phyloP scores from a whole-genome alignment of 2,888 invertebrate genomes.

The Synergus laeviventris region DNA sequence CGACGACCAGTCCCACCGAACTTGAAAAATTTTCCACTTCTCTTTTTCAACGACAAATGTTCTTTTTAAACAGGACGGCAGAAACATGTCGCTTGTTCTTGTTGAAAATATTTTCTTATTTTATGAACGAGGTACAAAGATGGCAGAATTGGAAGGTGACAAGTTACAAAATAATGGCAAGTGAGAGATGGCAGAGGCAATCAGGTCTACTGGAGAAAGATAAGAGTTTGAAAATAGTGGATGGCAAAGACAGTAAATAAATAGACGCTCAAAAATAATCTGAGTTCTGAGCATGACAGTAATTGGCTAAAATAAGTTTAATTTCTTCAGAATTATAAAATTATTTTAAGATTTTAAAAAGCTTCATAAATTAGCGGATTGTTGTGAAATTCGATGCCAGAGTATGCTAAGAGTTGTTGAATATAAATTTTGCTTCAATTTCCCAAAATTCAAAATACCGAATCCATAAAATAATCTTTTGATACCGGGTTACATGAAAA shows the following conservation, averaged over 20 bases:
- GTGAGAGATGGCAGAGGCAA: conserved; percentile 54
- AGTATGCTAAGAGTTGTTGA: no score
- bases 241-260: conserved; percentile 47
- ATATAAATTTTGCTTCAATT: no score
- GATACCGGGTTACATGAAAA: no score
- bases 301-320: no score
- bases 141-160: conserved; percentile 55
- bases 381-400: no score
- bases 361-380: no score
- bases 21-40: conserved; percentile 17
- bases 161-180: conserved; percentile 49
- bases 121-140: conserved; percentile 54
- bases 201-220: conserved; percentile 47
- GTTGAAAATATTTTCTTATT: conserved; percentile 26
- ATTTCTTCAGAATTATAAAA: no score
- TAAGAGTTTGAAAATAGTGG: conserved; percentile 34
- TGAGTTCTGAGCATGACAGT: no score
- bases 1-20: conserved; percentile 22
- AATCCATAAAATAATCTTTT: no score
- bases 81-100: conserved; percentile 21
- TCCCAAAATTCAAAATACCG: no score
- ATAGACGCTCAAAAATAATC: neutral
- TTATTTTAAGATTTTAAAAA: no score
- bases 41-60: neutral
- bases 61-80: neutral